phyloP scores from a whole-genome alignment of 2,888 invertebrate genomes.

The Eupelmus urozonus region DNA sequence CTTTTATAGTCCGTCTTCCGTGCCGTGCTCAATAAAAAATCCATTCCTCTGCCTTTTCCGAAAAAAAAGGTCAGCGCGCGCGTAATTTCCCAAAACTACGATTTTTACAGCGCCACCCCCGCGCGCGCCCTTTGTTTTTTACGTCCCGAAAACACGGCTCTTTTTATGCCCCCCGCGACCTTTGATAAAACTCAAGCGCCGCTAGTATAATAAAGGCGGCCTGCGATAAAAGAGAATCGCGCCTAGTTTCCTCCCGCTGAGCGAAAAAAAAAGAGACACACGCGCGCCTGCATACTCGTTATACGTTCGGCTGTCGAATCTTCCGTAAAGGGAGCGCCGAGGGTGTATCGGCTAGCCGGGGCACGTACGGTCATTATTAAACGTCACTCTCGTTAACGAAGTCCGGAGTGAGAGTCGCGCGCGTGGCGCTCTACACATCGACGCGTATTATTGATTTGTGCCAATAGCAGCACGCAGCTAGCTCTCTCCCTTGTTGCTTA shows the following conservation, averaged over 20 bases:
- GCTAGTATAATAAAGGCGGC: slow-evolving; percentile 18
- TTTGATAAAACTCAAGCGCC: slow-evolving; percentile 22
- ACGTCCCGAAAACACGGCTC: background rate
- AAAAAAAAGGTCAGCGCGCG: background rate
- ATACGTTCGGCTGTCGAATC: slow-evolving; percentile 39
- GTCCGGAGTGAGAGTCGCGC: slow-evolving; percentile 40
- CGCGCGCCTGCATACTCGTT: background rate
- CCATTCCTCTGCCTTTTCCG: background rate
- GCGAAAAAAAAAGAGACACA: background rate
- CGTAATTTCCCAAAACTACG: background rate
- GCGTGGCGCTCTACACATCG: slow-evolving; percentile 15
- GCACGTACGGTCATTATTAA: slow-evolving; percentile 53
- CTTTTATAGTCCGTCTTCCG: too few relatives aligned
- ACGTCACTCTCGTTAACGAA: slow-evolving; percentile 57
- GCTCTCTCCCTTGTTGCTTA: slow-evolving; percentile 22
- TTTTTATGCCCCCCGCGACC: background rate
- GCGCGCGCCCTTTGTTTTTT: background rate
- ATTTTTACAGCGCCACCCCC: slow-evolving; percentile 9
- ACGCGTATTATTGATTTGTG: slow-evolving; percentile 59
- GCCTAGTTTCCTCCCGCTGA: too few relatives aligned
- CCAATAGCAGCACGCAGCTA: slow-evolving; percentile 56
- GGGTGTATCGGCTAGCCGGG: background rate
- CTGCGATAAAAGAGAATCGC: background rate
- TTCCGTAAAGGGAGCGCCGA: background rate
- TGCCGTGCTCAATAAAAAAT: too few relatives aligned